These are phyloP conservation scores for Colossoma macropomum DNA, from an alignment of 2,113 vertebrate species.

Conservation along the genomic window DNA sequence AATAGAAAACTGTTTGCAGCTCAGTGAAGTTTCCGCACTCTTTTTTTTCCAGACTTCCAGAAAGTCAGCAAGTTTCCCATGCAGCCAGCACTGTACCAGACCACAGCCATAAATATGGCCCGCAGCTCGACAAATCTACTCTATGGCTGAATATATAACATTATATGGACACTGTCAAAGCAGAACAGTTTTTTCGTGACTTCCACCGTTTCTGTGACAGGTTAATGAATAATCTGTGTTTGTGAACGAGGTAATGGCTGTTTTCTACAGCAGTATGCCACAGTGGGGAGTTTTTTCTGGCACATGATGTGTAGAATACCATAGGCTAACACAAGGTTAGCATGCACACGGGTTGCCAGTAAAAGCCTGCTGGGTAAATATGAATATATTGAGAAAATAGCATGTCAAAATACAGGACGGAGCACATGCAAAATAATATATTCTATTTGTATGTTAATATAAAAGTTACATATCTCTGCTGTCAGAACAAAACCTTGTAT, in stretches of 20 bases:
- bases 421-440: no score
- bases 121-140: background rate
- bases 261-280: constrained; percentile 8
- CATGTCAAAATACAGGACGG: no score
- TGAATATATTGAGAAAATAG: no score
- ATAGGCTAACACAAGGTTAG: constrained; percentile 3
- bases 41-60: background rate
- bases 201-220: constrained; percentile 38
- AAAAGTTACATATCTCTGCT: no score
- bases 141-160: constrained; percentile 33
- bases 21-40: background rate
- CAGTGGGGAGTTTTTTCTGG: constrained; percentile 24
- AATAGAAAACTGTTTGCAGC: background rate
- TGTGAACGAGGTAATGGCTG: constrained; percentile 4
- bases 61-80: constrained; percentile 1
- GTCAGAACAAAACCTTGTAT: no score
- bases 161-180: constrained; percentile 30
- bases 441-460: no score
- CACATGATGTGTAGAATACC: background rate
- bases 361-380: no score
- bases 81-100: constrained; percentile 17
- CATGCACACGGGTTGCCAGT: constrained; percentile 5
- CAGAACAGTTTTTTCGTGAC: background rate
- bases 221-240: constrained; percentile 42
- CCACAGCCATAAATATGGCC: constrained; percentile 37